Percentiles rank a stretch among this genome's conserved stretches.
These are phyloP conservation scores for Catharus fuscescens DNA, from an alignment of 2,113 vertebrate species.

Conservation along the genomic window DNA sequence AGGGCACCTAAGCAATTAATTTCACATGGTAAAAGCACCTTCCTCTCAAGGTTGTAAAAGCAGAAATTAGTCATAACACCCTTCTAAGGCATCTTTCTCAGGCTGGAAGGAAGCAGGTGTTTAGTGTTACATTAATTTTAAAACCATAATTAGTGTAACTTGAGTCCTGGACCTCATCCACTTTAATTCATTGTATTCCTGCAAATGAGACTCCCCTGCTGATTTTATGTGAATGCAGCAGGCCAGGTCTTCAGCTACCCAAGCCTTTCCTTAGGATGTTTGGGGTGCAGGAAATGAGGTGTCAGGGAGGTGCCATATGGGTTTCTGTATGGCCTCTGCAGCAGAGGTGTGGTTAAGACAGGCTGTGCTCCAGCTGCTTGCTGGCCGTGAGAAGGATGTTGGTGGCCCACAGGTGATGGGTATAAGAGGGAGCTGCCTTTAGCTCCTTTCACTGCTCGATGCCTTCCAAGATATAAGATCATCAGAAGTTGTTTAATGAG, in stretches of 20 bases:
- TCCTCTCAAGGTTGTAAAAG: conserved; percentile 22
- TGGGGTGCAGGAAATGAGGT: not conserved
- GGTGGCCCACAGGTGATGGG: not conserved
- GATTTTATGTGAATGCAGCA: not conserved
- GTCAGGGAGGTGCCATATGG: not conserved
- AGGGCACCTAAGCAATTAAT: conserved; percentile 15
- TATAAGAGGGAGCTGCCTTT: not conserved
- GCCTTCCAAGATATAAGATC: not conserved
- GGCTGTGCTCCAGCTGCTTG: accelerated
- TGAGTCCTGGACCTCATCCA: conserved; percentile 26
- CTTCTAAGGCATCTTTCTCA: conserved; percentile 25
- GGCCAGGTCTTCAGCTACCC: not conserved
- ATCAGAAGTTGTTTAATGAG: not conserved
- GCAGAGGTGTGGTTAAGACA: not conserved
- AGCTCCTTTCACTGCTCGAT: accelerated
- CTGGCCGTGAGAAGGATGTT: not conserved
- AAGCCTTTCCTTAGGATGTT: not conserved
- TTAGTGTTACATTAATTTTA: conserved; percentile 51
- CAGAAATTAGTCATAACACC: conserved; percentile 11
- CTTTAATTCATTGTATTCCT: conserved; percentile 3
- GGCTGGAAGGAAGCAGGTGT: not conserved
- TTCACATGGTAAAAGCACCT: conserved; percentile 9
- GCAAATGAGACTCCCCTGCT: not conserved
- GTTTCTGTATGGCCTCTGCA: not conserved
- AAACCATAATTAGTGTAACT: conserved; percentile 33